Conservation (phyloP, 2,797 vertebrate genomes). For the Staurois parvus region DNA sequence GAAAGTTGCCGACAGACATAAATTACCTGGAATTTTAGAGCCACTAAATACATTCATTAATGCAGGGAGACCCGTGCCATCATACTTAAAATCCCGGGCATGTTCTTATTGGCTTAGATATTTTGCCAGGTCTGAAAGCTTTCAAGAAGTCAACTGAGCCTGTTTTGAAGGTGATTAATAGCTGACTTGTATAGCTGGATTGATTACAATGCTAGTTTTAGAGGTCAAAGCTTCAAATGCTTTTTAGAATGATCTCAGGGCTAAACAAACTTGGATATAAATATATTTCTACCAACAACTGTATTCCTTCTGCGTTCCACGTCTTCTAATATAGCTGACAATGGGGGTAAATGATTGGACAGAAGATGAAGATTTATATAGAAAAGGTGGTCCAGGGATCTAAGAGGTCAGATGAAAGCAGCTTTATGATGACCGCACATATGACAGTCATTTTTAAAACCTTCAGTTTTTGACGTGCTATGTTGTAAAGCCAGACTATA, state of each 20-base stretch:
- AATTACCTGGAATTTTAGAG: slow-evolving; percentile 1
- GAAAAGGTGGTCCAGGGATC: no score
- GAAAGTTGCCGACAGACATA: slow-evolving; percentile 6
- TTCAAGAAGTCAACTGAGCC: slow-evolving; percentile 11
- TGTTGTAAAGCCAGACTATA: no score
- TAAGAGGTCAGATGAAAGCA: no score
- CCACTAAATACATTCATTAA: slow-evolving; percentile 15
- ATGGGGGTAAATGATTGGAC: no score
- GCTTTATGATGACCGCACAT: no score
- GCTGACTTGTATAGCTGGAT: slow-evolving; percentile 41
- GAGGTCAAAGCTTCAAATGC: slow-evolving; percentile 25
- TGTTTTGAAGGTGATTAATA: slow-evolving; percentile 43
- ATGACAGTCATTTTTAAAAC: no score
- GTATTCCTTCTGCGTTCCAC: neutral
- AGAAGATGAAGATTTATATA: no score
- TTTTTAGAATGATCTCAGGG: slow-evolving; percentile 17
- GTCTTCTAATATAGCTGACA: no score
- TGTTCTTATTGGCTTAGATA: slow-evolving; percentile 17
- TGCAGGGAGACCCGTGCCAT: neutral
- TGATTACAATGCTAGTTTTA: slow-evolving; percentile 36
- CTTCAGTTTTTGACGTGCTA: no score
- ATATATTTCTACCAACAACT: neutral
- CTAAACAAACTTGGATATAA: slow-evolving; percentile 10
- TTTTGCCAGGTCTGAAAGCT: slow-evolving; percentile 13
- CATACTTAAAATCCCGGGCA: slow-evolving; percentile 25